A percentile compares a stretch with the other conserved stretches of the same genome.
Conservation (phyloP, 2,113 vertebrate genomes). For the Elaphurus davidianus region DNA sequence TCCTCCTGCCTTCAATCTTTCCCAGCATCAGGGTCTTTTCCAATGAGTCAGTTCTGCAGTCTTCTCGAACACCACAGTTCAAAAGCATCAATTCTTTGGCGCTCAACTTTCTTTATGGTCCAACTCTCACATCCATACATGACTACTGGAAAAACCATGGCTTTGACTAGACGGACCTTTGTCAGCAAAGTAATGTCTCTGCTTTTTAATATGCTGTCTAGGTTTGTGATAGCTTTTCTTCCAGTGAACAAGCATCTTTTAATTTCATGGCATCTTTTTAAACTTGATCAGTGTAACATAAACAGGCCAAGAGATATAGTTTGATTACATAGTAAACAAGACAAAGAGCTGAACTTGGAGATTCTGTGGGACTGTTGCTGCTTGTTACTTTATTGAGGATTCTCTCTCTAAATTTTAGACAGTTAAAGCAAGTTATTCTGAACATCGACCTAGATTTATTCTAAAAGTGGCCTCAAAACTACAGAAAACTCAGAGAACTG, state of each 20-base stretch:
- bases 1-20: not conserved
- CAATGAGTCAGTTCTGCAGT: not conserved
- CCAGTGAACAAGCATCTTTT: not conserved
- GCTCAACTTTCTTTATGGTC: not conserved
- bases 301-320: not conserved
- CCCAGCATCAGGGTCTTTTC: not conserved
- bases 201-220: not conserved
- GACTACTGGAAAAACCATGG: not conserved
- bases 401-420: not conserved
- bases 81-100: not conserved
- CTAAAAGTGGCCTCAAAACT: not conserved
- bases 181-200: not conserved
- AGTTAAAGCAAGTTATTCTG: not conserved
- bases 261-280: not conserved
- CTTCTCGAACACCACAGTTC: not conserved
- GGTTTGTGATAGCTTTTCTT: not conserved
- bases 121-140: not conserved
- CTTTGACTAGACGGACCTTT: not conserved
- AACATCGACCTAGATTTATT: not conserved
- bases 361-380: not conserved
- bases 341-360: not conserved
- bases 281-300: not conserved
- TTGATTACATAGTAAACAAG: not conserved
- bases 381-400: not conserved
- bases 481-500: not conserved